Conservation (phyloP, 2,888 invertebrate genomes). For the Labia minor region DNA sequence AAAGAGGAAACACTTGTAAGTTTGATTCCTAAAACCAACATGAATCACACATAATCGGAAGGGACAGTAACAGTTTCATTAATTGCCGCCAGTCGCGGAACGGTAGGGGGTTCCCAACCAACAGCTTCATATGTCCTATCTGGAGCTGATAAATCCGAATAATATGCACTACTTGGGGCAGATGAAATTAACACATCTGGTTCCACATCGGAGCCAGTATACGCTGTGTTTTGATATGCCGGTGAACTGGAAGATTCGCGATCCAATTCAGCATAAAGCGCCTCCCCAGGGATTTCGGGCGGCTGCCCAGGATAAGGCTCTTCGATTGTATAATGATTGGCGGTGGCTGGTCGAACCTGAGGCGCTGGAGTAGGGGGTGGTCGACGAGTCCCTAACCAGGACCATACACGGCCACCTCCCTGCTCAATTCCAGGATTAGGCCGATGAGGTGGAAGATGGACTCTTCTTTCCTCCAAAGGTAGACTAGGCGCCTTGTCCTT, state of each 20-base stretch:
- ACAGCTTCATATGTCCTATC: constrained; percentile 52
- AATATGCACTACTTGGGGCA: constrained; percentile 64
- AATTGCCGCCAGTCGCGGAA: constrained; percentile 42
- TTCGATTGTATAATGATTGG: constrained; percentile 64
- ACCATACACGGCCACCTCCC: constrained; percentile 26
- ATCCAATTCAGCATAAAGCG: constrained; percentile 60
- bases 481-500: constrained; percentile 1
- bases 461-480: neutral
- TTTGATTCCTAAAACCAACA: neutral
- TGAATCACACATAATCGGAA: constrained; percentile 44
- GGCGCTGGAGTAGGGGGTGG: constrained; percentile 32
- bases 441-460: neutral
- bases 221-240: constrained; percentile 61
- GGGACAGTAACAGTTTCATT: constrained; percentile 47
- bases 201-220: constrained; percentile 43
- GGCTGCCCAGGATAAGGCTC: constrained; percentile 46
- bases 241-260: constrained; percentile 44
- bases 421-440: neutral
- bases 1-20: neutral
- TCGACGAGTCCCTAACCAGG: constrained; percentile 27
- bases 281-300: constrained; percentile 36
- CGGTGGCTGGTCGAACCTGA: constrained; percentile 43
- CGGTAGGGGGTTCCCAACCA: constrained; percentile 32
- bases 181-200: constrained; percentile 48
- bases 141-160: constrained; percentile 51